These are phyloP conservation scores for Pseudochirops corinnae DNA, from an alignment of 2,797 vertebrate genomes.

Conservation along the genomic window DNA sequence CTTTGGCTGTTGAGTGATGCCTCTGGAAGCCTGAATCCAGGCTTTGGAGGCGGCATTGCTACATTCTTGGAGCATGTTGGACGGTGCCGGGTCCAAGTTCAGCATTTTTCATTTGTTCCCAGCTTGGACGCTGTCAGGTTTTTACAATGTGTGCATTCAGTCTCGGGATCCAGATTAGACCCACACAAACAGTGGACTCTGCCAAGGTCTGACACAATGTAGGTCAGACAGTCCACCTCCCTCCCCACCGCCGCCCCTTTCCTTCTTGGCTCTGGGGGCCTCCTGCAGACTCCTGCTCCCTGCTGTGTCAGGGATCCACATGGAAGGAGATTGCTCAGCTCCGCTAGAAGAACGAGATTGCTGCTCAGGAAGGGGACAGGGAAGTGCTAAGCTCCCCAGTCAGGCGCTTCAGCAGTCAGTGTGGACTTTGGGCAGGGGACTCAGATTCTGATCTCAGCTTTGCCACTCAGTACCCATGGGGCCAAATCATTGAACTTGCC, in stretches of 20 bases:
- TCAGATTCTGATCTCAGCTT: neutral
- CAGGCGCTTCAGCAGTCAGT: neutral
- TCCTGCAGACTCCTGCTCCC: neutral
- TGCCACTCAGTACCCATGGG: neutral
- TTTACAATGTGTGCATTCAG: neutral
- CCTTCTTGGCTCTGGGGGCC: neutral
- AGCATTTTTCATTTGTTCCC: neutral
- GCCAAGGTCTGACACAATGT: neutral
- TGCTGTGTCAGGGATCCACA: neutral
- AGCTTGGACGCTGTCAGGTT: neutral
- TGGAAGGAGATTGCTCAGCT: neutral
- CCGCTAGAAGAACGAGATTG: neutral
- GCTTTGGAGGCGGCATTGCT: neutral
- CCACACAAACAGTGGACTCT: neutral
- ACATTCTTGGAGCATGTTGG: neutral
- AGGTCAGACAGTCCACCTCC: neutral
- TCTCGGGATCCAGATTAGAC: neutral
- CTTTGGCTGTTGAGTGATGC: neutral
- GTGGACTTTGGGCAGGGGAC: neutral
- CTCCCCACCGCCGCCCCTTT: neutral
- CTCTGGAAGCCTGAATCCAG: neutral
- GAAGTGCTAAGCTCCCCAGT: neutral
- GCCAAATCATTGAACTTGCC: neutral
- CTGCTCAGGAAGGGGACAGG: neutral
- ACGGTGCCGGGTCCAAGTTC: neutral